Evolutionary conservation across 2,888 invertebrate species (phyloP).

Genomic region (Cosmia pyralina): DNA sequence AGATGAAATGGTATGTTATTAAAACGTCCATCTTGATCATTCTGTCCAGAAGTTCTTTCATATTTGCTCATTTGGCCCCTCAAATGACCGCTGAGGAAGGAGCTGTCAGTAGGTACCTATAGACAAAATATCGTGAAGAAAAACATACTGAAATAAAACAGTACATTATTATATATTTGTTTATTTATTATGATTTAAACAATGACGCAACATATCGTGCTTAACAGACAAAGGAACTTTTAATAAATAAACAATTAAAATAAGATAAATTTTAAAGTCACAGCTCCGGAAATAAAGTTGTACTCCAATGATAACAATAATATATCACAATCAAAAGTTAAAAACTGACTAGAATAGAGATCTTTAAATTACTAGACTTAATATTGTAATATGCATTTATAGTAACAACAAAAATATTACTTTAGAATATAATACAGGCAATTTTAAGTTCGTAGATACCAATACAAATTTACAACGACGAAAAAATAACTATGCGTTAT

Average conservation of each 20-base stretch:
- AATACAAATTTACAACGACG: too few species aligned
- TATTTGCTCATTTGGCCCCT: too few species aligned
- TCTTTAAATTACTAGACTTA: conserved; percentile 42
- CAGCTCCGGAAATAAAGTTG: conserved; percentile 65
- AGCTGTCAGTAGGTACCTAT: too few species aligned
- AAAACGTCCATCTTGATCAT: neutral
- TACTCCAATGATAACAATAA: conserved; percentile 63
- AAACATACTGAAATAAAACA: conserved; percentile 26
- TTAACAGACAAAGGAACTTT: conserved; percentile 65
- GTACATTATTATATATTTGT: conserved; percentile 47
- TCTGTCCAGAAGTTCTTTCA: neutral
- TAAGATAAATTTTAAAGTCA: conserved; percentile 62
- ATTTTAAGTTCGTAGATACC: neutral
- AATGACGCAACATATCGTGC: conserved; percentile 67
- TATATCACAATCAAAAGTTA: conserved; percentile 72
- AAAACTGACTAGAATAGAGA: conserved; percentile 64
- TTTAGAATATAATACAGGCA: conserved; percentile 22
- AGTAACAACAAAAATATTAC: conserved; percentile 9
- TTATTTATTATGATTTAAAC: conserved; percentile 73
- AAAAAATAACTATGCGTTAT: neutral
- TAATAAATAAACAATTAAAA: conserved; percentile 52
- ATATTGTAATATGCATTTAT: conserved; percentile 21
- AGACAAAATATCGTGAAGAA: neutral
- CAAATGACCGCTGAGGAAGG: neutral
- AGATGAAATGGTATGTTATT: too few species aligned